These are phyloP conservation scores for Uropetala carovei DNA, from an alignment of 2,888 invertebrate genomes.

Conservation along the genomic window DNA sequence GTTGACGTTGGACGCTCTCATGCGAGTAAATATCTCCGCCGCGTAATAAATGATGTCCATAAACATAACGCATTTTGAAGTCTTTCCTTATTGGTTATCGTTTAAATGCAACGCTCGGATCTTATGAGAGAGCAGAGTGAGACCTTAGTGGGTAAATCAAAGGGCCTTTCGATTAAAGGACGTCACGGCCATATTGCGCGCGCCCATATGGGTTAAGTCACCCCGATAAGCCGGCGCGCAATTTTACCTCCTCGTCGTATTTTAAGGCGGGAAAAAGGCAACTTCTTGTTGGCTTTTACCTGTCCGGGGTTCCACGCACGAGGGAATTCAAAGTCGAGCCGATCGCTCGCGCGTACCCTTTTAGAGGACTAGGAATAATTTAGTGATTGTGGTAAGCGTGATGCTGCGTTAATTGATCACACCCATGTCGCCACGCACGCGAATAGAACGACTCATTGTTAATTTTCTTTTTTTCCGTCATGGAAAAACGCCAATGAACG, in stretches of 20 bases:
- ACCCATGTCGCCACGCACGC: no score
- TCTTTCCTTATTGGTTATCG: constrained; percentile 34
- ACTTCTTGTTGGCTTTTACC: neutral
- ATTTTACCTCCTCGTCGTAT: constrained; percentile 16
- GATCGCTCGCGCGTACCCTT: neutral
- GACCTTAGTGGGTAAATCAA: constrained; percentile 50
- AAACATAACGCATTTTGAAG: constrained; percentile 31
- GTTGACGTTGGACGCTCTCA: neutral
- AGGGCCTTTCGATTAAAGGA: constrained; percentile 39
- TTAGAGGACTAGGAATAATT: no score
- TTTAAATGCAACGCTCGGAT: neutral
- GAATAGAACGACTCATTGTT: no score
- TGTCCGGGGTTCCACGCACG: neutral
- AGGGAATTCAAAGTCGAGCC: neutral
- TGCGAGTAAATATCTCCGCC: constrained; percentile 12
- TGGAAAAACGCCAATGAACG: no score
- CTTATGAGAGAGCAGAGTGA: constrained; percentile 8
- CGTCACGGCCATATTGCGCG: constrained; percentile 24
- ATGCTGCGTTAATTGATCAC: no score
- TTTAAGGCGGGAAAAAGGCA: neutral
- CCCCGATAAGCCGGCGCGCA: constrained; percentile 16
- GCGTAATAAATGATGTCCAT: neutral
- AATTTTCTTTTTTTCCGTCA: no score
- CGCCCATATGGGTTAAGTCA: constrained; percentile 3
- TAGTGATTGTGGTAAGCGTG: no score